These are phyloP conservation scores for Cepaea nemoralis DNA, from an alignment of 1,140 invertebrate genomes.

Conservation along the genomic window DNA sequence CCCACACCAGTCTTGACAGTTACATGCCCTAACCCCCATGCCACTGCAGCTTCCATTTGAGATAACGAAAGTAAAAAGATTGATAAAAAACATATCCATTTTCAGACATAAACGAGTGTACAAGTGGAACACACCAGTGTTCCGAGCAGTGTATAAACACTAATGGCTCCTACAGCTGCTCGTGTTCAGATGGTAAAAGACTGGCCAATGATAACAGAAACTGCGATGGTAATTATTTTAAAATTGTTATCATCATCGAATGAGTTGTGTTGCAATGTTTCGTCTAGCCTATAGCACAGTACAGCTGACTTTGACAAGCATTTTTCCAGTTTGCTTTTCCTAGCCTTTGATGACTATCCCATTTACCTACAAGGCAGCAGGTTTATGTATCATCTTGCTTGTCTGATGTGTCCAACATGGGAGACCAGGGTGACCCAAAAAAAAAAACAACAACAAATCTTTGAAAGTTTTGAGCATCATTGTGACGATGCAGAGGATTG, in stretches of 20 bases:
- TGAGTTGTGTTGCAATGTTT: not conserved
- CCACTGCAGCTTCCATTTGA: not conserved
- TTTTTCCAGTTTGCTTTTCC: not conserved
- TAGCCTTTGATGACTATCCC: no score
- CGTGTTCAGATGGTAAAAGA: not conserved
- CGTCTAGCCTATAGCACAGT: no score
- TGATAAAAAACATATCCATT: not conserved
- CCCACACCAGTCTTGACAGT: no score
- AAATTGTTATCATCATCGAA: no score
- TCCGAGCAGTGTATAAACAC: not conserved
- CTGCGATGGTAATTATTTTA: slow-evolving; percentile 1
- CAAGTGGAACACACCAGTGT: not conserved
- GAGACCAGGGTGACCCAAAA: no score
- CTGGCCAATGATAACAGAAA: not conserved
- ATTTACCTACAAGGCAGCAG: no score
- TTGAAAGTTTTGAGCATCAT: no score
- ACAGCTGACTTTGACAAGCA: not conserved
- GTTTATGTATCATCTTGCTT: no score
- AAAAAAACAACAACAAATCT: no score
- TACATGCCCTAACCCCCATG: no score
- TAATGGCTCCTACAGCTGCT: slow-evolving; percentile 6
- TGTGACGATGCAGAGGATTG: no score
- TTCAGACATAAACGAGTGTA: slow-evolving; percentile 19
- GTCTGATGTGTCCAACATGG: no score
- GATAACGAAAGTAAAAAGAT: not conserved